phyloP scores from a whole-genome alignment of 2,797 vertebrate genomes.

The Echeneis naucrates region DNA sequence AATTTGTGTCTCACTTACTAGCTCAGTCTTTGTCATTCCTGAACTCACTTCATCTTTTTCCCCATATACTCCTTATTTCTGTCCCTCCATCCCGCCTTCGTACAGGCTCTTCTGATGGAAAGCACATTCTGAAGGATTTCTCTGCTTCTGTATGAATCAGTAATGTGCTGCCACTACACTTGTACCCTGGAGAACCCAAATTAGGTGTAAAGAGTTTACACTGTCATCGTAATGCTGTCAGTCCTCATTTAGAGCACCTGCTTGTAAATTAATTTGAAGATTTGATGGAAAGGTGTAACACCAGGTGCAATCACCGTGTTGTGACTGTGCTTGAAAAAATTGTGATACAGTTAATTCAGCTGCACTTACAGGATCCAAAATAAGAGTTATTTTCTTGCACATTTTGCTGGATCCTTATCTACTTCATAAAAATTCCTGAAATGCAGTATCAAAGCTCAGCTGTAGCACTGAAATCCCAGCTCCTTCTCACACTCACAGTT shows the following conservation, averaged over 20 bases:
- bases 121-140: constrained; percentile 60
- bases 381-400: not conserved
- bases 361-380: constrained; percentile 9
- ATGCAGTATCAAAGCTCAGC: constrained; percentile 2
- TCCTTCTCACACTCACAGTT: constrained; percentile 24
- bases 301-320: constrained; percentile 1
- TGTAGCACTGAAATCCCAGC: not conserved
- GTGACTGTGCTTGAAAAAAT: not conserved
- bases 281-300: constrained; percentile 7
- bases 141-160: constrained; percentile 27
- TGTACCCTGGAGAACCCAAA: constrained; percentile 22
- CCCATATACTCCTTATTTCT: constrained; percentile 35
- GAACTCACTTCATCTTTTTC: constrained; percentile 39
- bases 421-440: constrained; percentile 17
- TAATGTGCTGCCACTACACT: constrained; percentile 20
- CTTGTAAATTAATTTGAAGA: constrained; percentile 1
- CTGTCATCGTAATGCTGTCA: constrained; percentile 32
- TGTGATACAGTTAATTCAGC: constrained; percentile 8
- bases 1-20: constrained; percentile 47
- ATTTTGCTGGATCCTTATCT: constrained; percentile 10
- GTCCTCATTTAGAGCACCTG: constrained; percentile 7
- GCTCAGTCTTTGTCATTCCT: constrained; percentile 33
- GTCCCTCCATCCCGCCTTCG: constrained; percentile 33
- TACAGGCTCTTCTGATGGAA: constrained; percentile 43
- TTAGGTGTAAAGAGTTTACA: constrained; percentile 31